Conservation (phyloP, 2,113 vertebrate genomes). For the Passer montanus region DNA sequence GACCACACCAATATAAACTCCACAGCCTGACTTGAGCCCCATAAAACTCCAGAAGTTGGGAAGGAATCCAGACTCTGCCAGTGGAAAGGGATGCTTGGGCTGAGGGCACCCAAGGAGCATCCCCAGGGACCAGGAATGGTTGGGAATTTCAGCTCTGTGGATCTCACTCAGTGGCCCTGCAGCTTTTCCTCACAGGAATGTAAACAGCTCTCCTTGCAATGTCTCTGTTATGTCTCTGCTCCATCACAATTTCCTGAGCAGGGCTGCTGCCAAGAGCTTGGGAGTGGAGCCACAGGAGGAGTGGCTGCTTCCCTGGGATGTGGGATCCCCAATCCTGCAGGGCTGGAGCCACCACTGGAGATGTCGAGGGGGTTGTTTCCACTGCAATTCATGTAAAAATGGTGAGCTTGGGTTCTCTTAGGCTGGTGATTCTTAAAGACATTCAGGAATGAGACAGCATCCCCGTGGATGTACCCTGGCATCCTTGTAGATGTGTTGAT, state of each 20-base stretch:
- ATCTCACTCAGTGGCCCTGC: not conserved
- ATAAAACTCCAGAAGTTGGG: not conserved
- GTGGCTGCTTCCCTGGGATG: not conserved
- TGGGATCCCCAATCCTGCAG: not conserved
- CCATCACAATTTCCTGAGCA: constrained; percentile 73
- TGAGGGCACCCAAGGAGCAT: not conserved
- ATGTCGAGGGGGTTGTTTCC: rapidly evolving
- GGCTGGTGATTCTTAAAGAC: not conserved
- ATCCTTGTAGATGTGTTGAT: not conserved
- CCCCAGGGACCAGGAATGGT: rapidly evolving
- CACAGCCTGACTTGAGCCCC: not conserved
- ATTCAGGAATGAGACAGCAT: not conserved
- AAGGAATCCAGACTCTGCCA: not conserved
- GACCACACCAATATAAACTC: not conserved
- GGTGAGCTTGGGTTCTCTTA: not conserved
- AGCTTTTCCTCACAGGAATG: constrained; percentile 73
- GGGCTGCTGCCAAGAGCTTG: constrained; percentile 50
- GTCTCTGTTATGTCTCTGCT: constrained; percentile 79
- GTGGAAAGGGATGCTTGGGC: not conserved
- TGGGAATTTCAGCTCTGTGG: not conserved
- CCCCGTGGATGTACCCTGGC: not conserved
- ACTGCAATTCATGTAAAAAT: not conserved
- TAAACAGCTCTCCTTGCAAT: constrained; percentile 73
- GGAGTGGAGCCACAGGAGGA: not conserved
- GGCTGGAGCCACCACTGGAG: rapidly evolving